A percentile compares a stretch with the other conserved stretches of the same genome.
Conservation (phyloP, 2,797 vertebrate species). For the Crocidura indochinensis region DNA sequence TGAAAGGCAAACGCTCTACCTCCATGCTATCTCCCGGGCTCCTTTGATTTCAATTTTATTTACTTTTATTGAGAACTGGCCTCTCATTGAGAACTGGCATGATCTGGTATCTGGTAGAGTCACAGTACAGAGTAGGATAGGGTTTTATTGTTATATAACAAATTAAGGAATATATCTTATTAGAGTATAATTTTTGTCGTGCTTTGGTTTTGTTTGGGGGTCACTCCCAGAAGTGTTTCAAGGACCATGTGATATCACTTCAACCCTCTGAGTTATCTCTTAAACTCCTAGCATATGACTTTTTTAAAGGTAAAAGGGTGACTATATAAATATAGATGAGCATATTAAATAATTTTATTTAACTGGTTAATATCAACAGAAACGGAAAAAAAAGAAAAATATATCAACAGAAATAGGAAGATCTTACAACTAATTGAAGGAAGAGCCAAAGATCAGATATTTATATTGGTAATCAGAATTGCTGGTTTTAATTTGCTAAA, state of each 20-base stretch:
- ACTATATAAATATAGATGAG: not conserved
- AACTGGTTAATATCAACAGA: not conserved
- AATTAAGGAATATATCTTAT: not conserved
- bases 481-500: constrained; percentile 27
- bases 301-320: not conserved
- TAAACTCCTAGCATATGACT: not conserved
- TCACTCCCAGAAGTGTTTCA: too few relatives aligned
- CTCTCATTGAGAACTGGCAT: constrained; percentile 8
- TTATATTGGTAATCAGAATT: not conserved
- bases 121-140: not conserved
- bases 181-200: constrained; percentile 7
- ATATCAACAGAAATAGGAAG: not conserved
- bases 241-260: too few relatives aligned
- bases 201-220: too few relatives aligned
- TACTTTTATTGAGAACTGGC: not conserved
- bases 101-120: constrained; percentile 43
- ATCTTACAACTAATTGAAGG: constrained; percentile 8
- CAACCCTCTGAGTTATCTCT: not conserved
- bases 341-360: not conserved
- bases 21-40: too few relatives aligned
- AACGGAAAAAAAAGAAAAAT: not conserved
- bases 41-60: not conserved
- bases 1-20: too few relatives aligned
- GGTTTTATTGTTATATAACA: constrained; percentile 37
- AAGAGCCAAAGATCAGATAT: not conserved